Evolutionary conservation across 2,888 invertebrate species (phyloP), one percentile per base, ranked within the genome.

Genomic region (Gymnocheta viridis): DNA sequence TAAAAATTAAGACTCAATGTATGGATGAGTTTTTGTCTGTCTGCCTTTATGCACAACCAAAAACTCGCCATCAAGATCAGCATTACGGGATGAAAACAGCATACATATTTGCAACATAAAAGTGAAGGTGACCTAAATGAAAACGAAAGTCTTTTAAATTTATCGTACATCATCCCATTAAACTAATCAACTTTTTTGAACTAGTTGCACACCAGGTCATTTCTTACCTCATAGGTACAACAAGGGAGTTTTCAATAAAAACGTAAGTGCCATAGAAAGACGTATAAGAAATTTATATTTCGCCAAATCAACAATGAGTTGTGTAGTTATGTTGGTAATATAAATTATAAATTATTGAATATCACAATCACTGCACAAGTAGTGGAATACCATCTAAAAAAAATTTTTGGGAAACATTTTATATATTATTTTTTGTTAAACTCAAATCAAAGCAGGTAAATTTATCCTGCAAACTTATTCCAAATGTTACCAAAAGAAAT

Each of bases 81-180:
- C 51, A 29, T 38, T 38, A 38, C 58, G 44, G 41, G 32, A 24
- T 24, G 49, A 51, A 41, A 41, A 32, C 27, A 60, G 17, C 24
- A 67, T 66, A 27, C 24, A 67, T 66, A 27, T 72, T 74, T 70
- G 51, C 58, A 69, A 27, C 51, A 44, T 22, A 54, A 14, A 76
- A 83, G 72, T 72, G 80, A 77, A 83, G 77, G 70, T 82, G 66
- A 85, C 70, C 80, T 62, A 85, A 82, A 80, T 70, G 76, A 72
- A 85, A 85, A 77, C 73, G 85, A 80, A 82, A 85, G 77, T 67
- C 41, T 79, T 51, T 35, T 44, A 56, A 17, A 41, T 38, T 32
- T 49, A 49, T 62, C 72, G 32, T 17, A 47, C 44, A 49, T 60
- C 60, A 62, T 74, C 62, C 51, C 51, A 38, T 66, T 32, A 66